Evolutionary conservation across 1,140 invertebrate species (phyloP), one percentile per base, ranked within the genome.

Genomic region (Calliphora vicina): DNA sequence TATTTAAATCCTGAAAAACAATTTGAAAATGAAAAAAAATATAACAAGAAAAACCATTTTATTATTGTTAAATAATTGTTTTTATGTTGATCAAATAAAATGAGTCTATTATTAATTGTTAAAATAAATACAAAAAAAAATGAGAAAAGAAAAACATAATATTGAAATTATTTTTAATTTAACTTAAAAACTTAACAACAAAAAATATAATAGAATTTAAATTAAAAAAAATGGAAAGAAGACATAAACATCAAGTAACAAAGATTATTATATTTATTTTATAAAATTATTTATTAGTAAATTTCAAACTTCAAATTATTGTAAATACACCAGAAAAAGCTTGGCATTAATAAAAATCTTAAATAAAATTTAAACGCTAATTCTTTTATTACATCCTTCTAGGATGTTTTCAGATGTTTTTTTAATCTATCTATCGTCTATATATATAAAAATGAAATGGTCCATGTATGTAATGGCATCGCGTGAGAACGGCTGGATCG

Each of bases 291-390:
- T 81, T 81, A 78, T 25, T 81, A 81, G 80, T 61, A 61, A 81
- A 81, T 71, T 67, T 81, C 45, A 61, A 81, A 81, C 45, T 61
- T 81, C 50, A 61, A 67, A 67, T 81, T 71, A 71, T 71, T 87
- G 87, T 87, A 87, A 87, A 87, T 87, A 87, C 85, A 87, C 84
- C 57, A 84, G 82, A 27, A 67, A 83, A 85, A 87, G 87, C 87
- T 88, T 88, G 85, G 87, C 87, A 88, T 88, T 87, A 88, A 88
- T 88, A 88, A 88, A 88, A 85, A 85, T 88, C 87, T 87, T 87
- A 87, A 87, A 81, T 81, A 82, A 61, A 85, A 85, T 86, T 27
- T 3, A 35, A 74, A 26, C 8, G 26, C n/a, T n/a, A n/a, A n/a
- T n/a, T n/a, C n/a, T n/a, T n/a, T n/a, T n/a, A n/a, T n/a, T n/a